These are phyloP conservation scores for Drepana arcuata DNA, from an alignment of 1,140 invertebrate species.

Conservation along the genomic window DNA sequence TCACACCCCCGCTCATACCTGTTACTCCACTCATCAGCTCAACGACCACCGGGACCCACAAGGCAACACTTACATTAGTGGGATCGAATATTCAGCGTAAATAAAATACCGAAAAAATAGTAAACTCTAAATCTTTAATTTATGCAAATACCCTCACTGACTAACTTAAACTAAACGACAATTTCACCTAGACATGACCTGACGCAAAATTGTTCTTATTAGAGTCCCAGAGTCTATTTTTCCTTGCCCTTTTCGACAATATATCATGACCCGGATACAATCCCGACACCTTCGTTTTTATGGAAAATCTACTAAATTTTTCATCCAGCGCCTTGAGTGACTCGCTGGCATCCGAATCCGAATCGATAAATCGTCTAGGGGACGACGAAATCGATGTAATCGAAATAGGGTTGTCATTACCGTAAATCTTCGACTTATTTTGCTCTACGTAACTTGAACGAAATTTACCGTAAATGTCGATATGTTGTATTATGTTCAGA, in stretches of 20 bases:
- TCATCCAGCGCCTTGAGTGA: conserved; percentile 7
- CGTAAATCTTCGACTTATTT: conserved; percentile 2
- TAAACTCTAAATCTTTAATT: no score
- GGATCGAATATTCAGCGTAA: no score
- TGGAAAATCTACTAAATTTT: conserved; percentile 27
- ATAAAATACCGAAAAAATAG: no score
- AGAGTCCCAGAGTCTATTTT: conserved; percentile 4
- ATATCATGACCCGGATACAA: conserved; percentile 39
- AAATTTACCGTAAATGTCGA: conserved; percentile 33
- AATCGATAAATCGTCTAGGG: conserved; percentile 5
- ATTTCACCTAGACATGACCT: no score
- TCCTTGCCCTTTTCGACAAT: conserved; percentile 19
- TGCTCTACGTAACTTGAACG: conserved; percentile 19
- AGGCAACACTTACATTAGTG: no score
- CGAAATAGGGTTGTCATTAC: conserved; percentile 3
- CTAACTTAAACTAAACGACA: no score
- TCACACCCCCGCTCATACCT: no score
- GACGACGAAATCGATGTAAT: conserved; percentile 20
- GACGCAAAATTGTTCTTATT: no score
- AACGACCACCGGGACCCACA: no score
- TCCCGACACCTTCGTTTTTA: conserved; percentile 27
- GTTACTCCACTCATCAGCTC: no score
- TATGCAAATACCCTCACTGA: no score
- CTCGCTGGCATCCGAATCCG: background rate
- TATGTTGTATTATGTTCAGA: conserved; percentile 34